A percentile compares a stretch with the other conserved stretches of the same genome.
phyloP scores from a whole-genome alignment of 2,113 vertebrate species.

The Brachyistius frenatus region DNA sequence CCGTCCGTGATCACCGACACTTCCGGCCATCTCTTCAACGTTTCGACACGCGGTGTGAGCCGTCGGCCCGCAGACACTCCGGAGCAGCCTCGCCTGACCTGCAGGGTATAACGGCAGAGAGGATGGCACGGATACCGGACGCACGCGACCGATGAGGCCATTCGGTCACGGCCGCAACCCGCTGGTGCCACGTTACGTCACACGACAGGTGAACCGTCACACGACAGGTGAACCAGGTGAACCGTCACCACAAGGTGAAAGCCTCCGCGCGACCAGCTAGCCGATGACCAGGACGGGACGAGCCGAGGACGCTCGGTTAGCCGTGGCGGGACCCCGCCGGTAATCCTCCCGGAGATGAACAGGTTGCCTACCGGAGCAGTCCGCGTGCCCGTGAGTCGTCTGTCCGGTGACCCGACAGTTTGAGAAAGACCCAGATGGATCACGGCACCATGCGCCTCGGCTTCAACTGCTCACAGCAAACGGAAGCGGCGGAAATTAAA shows the following conservation, averaged over 20 bases:
- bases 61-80: too few species aligned
- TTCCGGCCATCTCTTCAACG: too few species aligned
- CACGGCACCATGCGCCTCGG: constrained; percentile 40
- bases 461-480: background rate
- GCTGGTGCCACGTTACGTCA: too few species aligned
- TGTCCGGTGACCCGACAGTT: constrained; percentile 11
- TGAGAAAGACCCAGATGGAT: constrained; percentile 1
- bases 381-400: constrained; percentile 38
- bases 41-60: too few species aligned
- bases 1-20: too few species aligned
- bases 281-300: background rate
- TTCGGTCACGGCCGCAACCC: too few species aligned
- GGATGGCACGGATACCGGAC: too few species aligned
- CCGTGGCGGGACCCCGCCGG: background rate
- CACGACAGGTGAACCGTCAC: too few species aligned
- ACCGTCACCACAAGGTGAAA: background rate
- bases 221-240: background rate
- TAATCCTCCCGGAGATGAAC: constrained; percentile 69
- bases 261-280: background rate
- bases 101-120: too few species aligned
- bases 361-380: constrained; percentile 78
- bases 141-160: too few species aligned
- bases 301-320: too few species aligned
- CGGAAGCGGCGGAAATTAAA: background rate
- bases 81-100: too few species aligned